phyloP scores from a whole-genome alignment of 1,140 invertebrate species.

The Vanessa tameamea region DNA sequence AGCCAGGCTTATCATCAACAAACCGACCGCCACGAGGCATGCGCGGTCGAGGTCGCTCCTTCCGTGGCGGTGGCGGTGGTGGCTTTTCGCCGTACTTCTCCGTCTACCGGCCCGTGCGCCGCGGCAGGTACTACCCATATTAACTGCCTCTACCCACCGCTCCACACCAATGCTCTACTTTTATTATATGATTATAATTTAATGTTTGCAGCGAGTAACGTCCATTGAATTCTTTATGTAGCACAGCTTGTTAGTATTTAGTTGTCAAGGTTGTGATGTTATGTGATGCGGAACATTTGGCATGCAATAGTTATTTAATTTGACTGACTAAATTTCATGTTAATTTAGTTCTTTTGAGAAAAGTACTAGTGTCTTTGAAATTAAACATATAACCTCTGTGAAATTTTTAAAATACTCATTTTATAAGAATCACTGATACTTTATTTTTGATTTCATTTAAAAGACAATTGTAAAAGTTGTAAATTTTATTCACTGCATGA shows the following conservation, averaged over 20 bases:
- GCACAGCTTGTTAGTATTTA: conserved; percentile 4
- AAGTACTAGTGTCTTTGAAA: not conserved
- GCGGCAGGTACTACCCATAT: conserved; percentile 84
- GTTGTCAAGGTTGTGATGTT: not conserved
- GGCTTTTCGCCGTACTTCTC: conserved; percentile 80
- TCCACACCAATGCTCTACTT: conserved; percentile 29
- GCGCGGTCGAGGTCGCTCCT: conserved; percentile 84
- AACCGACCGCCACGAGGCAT: conserved; percentile 92
- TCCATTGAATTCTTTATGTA: not conserved
- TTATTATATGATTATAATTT: conserved; percentile 4
- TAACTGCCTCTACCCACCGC: conserved; percentile 31
- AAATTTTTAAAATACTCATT: not conserved
- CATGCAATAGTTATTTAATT: conserved; percentile 3
- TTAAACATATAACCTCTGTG: not conserved
- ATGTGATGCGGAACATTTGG: not conserved
- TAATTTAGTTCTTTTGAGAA: not conserved
- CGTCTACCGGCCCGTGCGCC: conserved; percentile 85
- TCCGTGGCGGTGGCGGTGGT: conserved; percentile 83
- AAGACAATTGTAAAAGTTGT: not conserved
- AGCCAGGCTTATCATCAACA: conserved; percentile 96
- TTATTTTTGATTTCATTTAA: not conserved
- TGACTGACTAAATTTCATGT: not conserved
- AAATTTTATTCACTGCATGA: conserved; percentile 19
- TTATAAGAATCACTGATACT: not conserved
- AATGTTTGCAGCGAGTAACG: not conserved